Evolutionary conservation across 2,113 vertebrate species (phyloP).

Genomic region (Mobula birostris): DNA sequence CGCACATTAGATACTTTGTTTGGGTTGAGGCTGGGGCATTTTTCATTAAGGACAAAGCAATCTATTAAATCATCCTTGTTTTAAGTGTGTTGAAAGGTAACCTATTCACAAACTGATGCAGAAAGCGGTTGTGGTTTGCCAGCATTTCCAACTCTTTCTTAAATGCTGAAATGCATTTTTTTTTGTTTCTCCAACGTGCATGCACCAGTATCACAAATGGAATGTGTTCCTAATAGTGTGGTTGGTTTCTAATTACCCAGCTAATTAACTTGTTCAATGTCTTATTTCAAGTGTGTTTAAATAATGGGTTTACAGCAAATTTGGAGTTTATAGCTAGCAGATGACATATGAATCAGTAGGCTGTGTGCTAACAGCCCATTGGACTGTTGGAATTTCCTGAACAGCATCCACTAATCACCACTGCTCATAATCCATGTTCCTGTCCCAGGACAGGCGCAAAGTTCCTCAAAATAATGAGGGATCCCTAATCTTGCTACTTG

Average conservation of each 20-base stretch:
- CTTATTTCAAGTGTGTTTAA: constrained; percentile 39
- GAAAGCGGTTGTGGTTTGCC: constrained; percentile 45
- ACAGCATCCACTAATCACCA: constrained; percentile 46
- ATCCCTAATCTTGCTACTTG: constrained; percentile 23
- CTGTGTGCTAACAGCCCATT: constrained; percentile 62
- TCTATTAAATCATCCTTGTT: constrained; percentile 68
- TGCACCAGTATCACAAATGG: constrained; percentile 58
- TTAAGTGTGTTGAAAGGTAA: constrained; percentile 70
- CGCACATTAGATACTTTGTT: constrained; percentile 87
- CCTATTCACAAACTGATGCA: constrained; percentile 61
- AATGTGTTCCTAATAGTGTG: constrained; percentile 57
- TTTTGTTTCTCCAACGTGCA: constrained; percentile 50
- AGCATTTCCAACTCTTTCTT: constrained; percentile 45
- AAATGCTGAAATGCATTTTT: constrained; percentile 42
- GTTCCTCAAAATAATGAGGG: constrained; percentile 33
- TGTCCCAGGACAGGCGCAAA: constrained; percentile 31
- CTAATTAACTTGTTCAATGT: constrained; percentile 40
- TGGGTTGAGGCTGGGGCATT: constrained; percentile 63
- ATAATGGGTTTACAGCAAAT: constrained; percentile 41
- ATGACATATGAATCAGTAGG: constrained; percentile 56
- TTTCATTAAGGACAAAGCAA: constrained; percentile 40
- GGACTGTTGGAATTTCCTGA: constrained; percentile 69
- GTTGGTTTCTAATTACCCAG: constrained; percentile 59
- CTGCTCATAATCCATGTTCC: constrained; percentile 44
- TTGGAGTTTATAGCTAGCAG: constrained; percentile 45